A percentile compares a stretch with the other conserved stretches of the same genome.
Conservation (phyloP, 2,888 invertebrate species). For the Danaus chrysippus region DNA sequence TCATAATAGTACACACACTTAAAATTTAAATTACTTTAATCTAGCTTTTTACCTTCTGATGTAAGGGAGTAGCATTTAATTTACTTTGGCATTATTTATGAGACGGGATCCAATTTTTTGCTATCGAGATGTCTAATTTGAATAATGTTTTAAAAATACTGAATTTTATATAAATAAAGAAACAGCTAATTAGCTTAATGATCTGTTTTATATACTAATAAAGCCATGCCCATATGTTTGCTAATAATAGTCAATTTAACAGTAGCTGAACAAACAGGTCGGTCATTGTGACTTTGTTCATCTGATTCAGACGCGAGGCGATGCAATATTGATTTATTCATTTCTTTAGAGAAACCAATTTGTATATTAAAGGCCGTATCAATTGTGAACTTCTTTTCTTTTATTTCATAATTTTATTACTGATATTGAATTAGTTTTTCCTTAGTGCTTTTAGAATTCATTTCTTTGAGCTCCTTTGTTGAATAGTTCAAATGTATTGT, state of each 20-base stretch:
- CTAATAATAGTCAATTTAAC: constrained; percentile 30
- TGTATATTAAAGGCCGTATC: not conserved
- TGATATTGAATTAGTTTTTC: too few relatives aligned
- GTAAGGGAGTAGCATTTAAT: constrained; percentile 7
- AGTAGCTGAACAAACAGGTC: constrained; percentile 28
- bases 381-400: too few relatives aligned
- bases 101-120: constrained; percentile 13
- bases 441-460: too few relatives aligned
- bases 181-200: not conserved
- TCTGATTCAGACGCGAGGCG: constrained; percentile 22
- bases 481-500: too few relatives aligned
- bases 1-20: not conserved
- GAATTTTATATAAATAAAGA: not conserved
- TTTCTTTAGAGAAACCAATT: not conserved
- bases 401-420: too few relatives aligned
- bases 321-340: constrained; percentile 10
- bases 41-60: not conserved
- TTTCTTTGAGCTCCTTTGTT: too few relatives aligned
- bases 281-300: constrained; percentile 28
- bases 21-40: constrained; percentile 7
- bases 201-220: constrained; percentile 11
- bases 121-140: constrained; percentile 3
- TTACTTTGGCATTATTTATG: constrained; percentile 20
- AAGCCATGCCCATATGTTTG: constrained; percentile 21
- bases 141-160: not conserved